Percentiles rank a stretch among this genome's conserved stretches.
Conservation (phyloP, 2,113 vertebrate genomes). For the Dicaeum eximium region DNA sequence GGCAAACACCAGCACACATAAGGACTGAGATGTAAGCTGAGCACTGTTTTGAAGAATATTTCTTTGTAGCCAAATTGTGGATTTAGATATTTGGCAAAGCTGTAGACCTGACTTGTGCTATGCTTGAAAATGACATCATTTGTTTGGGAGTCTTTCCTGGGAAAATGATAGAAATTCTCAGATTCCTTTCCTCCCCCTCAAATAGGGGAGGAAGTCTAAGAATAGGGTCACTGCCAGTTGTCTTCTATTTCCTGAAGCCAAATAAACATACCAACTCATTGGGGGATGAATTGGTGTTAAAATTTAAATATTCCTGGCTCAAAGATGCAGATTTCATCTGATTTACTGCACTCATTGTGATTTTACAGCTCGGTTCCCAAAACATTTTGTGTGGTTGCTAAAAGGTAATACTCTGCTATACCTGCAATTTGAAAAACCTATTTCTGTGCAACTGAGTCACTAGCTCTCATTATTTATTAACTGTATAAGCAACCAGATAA, state of each 20-base stretch:
- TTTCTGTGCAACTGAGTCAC: neutral
- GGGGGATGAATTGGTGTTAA: neutral
- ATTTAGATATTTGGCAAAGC: neutral
- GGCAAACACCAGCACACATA: neutral
- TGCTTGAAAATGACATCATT: neutral
- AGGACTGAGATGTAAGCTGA: neutral
- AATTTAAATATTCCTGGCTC: neutral
- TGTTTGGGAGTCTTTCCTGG: neutral
- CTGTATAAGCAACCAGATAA: neutral
- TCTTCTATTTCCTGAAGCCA: neutral
- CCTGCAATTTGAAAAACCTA: neutral
- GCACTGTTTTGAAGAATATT: neutral
- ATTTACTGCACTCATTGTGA: neutral
- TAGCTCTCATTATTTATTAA: neutral
- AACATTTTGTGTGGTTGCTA: neutral
- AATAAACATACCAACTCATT: neutral
- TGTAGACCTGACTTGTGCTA: neutral
- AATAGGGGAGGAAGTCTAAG: neutral
- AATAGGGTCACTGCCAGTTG: neutral
- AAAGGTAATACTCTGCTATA: neutral
- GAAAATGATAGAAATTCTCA: neutral
- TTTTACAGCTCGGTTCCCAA: neutral
- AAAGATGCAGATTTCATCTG: neutral
- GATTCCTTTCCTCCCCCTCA: neutral
- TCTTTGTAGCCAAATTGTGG: neutral